phyloP scores from a whole-genome alignment of 2,113 vertebrate species.

The Melanerpes aurifrons region DNA sequence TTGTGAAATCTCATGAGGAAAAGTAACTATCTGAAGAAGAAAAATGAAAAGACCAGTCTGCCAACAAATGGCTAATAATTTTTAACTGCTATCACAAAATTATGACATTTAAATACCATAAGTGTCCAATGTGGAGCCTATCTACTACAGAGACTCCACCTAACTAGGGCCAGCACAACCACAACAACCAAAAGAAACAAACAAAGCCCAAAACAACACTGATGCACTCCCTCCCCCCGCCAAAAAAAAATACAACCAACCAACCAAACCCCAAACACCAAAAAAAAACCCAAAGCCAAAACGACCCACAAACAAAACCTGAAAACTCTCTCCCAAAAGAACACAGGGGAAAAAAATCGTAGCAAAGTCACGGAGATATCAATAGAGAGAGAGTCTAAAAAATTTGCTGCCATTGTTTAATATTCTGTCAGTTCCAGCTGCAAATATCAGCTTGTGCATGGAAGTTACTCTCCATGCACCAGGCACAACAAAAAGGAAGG shows the following conservation, averaged over 20 bases:
- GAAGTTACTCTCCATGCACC: neutral
- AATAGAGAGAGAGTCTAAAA: neutral
- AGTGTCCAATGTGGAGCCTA: neutral
- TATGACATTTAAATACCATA: neutral
- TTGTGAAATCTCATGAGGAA: neutral
- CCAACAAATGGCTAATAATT: neutral
- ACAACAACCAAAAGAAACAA: no score
- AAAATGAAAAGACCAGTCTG: neutral
- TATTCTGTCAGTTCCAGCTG: neutral
- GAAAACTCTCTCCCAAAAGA: no score
- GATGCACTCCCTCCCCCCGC: no score
- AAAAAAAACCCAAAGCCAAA: neutral
- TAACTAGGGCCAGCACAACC: neutral
- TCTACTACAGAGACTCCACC: neutral
- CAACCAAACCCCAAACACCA: no score
- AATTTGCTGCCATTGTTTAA: neutral
- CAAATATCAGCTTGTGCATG: neutral
- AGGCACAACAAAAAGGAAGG: neutral
- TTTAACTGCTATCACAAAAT: neutral
- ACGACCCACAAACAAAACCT: accelerated
- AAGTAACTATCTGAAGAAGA: neutral
- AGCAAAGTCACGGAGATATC: neutral
- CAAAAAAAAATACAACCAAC: accelerated
- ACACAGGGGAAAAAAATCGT: neutral
- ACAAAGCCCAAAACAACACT: neutral